Base-by-base conservation (phyloP, 2,888 invertebrate species). In the Pediacus dermestoides region DNA sequence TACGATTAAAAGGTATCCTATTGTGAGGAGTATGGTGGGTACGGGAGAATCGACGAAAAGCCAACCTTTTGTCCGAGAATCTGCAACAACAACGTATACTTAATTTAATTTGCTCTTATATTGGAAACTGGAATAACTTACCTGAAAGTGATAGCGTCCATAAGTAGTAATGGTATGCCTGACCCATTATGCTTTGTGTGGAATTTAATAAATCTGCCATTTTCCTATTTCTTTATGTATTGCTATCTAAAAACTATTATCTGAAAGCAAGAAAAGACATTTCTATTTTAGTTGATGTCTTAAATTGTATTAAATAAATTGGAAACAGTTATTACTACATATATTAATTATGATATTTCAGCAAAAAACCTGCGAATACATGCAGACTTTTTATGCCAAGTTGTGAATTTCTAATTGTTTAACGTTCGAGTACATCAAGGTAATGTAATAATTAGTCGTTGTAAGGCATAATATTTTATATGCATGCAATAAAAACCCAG, bases 51-150 rank as follows among this genome's bases (percentile, higher is more conserved):
- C 85, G 37, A 91, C 90, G 56, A 91, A 69, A 0, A 82, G 79
- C 90, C 90, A 91, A 70, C 86, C 85, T 74, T 80, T 81, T 16
- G 90, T 88, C 60, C 90, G 75, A 50, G 78, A 73, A 66, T 91
- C 91, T 86, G 71, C 7, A 74, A 76, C 51, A 44, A 37, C 8
- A 2, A 25, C 4, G 9, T 18, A 37, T 15, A 26, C 30, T 23
- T 23, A 16, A 23, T 35, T 27, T 30, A 14, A 37, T 14, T 18
- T 28, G 9, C 6, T 37, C 12, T 14, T 22, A n/a, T 2, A 15
- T 9, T 23, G 4, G 4, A 28, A 26, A 25, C 16, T 12, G 4
- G 3, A 3, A 23, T 12, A 10, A 36, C 66, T 73, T 70, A 85
- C 86, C 85, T 69, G 85, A 81, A 41, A 86, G 70, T 40, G 85